phyloP scores from a whole-genome alignment of 2,888 invertebrate genomes.

The Euplexia lucipara region DNA sequence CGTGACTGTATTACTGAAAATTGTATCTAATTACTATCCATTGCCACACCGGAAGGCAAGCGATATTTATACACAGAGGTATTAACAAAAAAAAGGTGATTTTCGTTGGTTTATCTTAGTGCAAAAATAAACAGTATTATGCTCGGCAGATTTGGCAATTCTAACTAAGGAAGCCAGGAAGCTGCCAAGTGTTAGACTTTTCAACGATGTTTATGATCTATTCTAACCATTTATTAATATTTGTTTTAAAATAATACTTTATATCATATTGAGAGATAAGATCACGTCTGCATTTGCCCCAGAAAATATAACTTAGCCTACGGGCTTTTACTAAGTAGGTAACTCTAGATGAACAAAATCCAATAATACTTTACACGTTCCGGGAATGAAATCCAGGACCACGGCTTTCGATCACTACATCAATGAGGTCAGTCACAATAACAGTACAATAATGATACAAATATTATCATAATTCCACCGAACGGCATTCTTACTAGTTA shows the following conservation, averaged over 20 bases:
- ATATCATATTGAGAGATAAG: background rate
- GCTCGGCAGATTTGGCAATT: constrained; percentile 42
- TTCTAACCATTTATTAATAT: constrained; percentile 7
- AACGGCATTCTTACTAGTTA: no score
- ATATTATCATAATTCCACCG: no score
- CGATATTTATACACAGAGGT: background rate
- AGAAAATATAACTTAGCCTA: no score
- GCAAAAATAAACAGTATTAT: background rate
- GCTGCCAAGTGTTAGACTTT: constrained; percentile 49
- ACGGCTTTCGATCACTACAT: no score
- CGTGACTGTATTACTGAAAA: constrained; percentile 53
- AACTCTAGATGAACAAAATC: no score
- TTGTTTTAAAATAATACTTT: constrained; percentile 4
- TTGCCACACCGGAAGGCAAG: background rate
- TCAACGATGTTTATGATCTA: background rate
- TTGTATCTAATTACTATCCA: constrained; percentile 14
- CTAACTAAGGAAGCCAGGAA: constrained; percentile 24
- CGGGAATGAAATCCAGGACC: no score
- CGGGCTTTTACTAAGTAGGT: no score
- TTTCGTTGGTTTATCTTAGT: background rate
- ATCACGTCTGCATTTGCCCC: no score
- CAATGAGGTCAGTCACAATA: no score
- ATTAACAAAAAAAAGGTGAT: background rate
- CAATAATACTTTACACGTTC: no score
- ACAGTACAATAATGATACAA: no score